phyloP scores from a whole-genome alignment of 2,113 vertebrate genomes.

The Polypterus bichir region DNA sequence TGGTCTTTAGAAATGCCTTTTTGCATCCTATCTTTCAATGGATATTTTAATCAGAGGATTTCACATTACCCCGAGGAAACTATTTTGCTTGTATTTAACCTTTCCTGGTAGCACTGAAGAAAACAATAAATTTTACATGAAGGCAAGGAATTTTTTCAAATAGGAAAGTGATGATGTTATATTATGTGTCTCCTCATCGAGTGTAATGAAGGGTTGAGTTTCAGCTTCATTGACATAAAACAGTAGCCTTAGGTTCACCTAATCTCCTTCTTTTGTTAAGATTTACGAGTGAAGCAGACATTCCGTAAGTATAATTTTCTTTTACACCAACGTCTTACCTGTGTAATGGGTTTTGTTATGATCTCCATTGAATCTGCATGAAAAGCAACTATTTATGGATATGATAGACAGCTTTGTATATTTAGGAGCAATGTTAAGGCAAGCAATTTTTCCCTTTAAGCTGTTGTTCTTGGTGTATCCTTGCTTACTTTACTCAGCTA shows the following conservation, averaged over 20 bases:
- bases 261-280: constrained; percentile 29
- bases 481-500: no score
- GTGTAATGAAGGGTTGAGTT: constrained; percentile 28
- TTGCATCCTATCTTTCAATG: constrained; percentile 30
- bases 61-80: constrained; percentile 27
- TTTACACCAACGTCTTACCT: background rate
- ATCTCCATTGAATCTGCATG: background rate
- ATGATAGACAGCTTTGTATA: no score
- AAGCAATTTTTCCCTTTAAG: no score
- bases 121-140: constrained; percentile 23
- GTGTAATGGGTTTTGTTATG: background rate
- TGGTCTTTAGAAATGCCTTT: constrained; percentile 31
- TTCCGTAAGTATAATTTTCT: constrained; percentile 31
- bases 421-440: no score
- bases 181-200: constrained; percentile 31
- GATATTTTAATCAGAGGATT: constrained; percentile 29
- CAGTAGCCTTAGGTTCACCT: constrained; percentile 27
- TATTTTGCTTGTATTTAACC: constrained; percentile 32
- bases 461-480: no score
- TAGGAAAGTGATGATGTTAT: constrained; percentile 31
- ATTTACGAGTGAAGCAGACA: constrained; percentile 39
- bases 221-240: constrained; percentile 33
- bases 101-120: constrained; percentile 25
- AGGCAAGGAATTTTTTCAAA: constrained; percentile 16
- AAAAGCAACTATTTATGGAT: no score